Evolutionary conservation across 1,140 invertebrate species (phyloP), one percentile per base, ranked within the genome.

Genomic region (Rhagoletis pomonella): DNA sequence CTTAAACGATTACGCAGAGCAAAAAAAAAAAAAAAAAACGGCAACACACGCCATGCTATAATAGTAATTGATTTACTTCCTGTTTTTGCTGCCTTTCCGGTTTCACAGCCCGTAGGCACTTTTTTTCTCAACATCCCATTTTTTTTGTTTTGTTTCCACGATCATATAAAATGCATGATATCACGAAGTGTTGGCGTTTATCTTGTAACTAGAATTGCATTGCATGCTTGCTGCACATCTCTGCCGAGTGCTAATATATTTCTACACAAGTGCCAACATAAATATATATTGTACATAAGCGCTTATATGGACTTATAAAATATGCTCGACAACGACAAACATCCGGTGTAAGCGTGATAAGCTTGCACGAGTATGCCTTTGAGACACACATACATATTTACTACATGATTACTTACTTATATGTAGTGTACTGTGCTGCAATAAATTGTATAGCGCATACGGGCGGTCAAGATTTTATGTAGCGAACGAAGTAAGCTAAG

Each of bases 121-220:
- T 67, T 5, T 14, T 12, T 44, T 29, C 9, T 65, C 29, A 55
- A 55, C 4, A 55, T 6, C 29, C 29, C 29, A 12, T 67, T 67
- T 67, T 42, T 0, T 42, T 42, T 67, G 12, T 59, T 59, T 59
- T 59, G 12, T 59, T 67, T 42, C n/a, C 65, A 67, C 65, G 42
- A 67, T 67, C 65, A 67, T 67, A 67, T 67, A 67, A 42, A 67
- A 67, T 67, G 29, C 65, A 67, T 42, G 65, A 39, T 67, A 67
- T 67, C 65, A 67, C 65, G 65, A 67, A 67, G 65, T 67, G 65
- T 67, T 67, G 65, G 65, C 65, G 65, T 67, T 67, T 67, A 67
- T 67, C 65, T 67, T 67, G 65, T 67, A 67, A 67, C n/a, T 67
- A 39, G 29, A 67, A 67, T 42, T 73, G 67, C 67, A 73, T 67